Conservation (phyloP, 2,113 vertebrate species). For the Lophochroa leadbeateri region DNA sequence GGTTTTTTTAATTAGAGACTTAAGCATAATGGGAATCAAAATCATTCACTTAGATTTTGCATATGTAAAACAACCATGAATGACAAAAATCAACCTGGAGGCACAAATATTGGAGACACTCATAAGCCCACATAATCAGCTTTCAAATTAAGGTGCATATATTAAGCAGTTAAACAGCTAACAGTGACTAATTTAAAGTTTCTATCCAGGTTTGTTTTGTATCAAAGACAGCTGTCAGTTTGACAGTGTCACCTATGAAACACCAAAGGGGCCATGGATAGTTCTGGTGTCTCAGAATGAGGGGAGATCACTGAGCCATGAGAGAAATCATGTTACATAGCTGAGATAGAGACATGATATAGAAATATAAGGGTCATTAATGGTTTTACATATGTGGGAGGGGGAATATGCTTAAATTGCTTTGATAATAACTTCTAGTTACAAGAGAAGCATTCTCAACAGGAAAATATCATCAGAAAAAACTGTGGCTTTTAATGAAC, state of each 20-base stretch:
- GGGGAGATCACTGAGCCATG: neutral
- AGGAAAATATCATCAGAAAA: neutral
- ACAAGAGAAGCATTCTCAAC: neutral
- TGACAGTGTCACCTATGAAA: neutral
- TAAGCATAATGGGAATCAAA: neutral
- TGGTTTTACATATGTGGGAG: neutral
- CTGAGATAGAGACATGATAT: neutral
- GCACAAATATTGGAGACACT: neutral
- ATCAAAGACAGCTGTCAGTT: neutral
- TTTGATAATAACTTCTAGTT: neutral
- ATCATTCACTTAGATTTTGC: neutral
- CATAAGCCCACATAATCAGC: neutral
- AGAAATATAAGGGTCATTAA: neutral
- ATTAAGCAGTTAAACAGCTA: neutral
- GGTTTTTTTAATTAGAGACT: neutral
- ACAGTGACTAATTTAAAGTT: neutral
- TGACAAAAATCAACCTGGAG: neutral
- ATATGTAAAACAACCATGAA: neutral
- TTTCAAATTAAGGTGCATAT: neutral
- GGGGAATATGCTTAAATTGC: neutral
- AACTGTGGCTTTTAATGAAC: fast-evolving
- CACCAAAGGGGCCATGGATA: neutral
- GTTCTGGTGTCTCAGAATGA: neutral
- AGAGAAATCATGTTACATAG: neutral
- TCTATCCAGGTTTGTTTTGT: neutral